phyloP scores from a whole-genome alignment of 2,888 invertebrate genomes.

The Pachymerium ferrugineum region DNA sequence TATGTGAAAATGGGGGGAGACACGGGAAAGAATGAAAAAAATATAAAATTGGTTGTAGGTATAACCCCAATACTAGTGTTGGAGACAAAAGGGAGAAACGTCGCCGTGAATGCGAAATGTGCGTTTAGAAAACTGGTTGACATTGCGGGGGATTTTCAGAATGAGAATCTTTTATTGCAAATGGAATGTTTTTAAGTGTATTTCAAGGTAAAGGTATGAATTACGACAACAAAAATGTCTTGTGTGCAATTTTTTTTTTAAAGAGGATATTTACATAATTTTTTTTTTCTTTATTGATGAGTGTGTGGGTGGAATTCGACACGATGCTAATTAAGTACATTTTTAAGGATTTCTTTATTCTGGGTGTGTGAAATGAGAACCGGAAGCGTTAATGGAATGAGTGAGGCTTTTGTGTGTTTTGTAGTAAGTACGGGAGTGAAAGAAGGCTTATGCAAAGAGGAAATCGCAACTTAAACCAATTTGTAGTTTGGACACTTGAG shows the following conservation, averaged over 20 bases:
- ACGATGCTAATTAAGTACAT: no score
- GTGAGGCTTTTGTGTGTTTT: slow-evolving; percentile 9
- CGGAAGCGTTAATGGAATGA: slow-evolving; percentile 17
- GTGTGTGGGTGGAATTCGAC: background rate
- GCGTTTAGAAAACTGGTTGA: background rate
- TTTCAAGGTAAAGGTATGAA: no score
- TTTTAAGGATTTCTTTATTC: background rate
- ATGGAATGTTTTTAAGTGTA: slow-evolving; percentile 1
- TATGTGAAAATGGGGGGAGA: slow-evolving; percentile 11
- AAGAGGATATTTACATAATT: background rate
- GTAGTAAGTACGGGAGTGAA: slow-evolving; percentile 16
- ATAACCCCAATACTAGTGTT: slow-evolving; percentile 17
- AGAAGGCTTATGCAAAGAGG: slow-evolving; percentile 2
- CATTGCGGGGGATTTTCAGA: background rate
- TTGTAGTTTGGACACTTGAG: slow-evolving; percentile 22
- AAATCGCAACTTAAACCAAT: slow-evolving; percentile 14
- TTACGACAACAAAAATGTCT: no score
- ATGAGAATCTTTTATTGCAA: background rate
- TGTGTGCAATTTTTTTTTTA: no score
- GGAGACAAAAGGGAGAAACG: slow-evolving; percentile 1
- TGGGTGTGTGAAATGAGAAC: background rate
- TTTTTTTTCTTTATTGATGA: background rate
- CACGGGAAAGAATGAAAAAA: background rate
- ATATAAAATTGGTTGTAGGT: slow-evolving; percentile 10
- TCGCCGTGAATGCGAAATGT: background rate